Percentiles rank a stretch among this genome's conserved stretches.
Evolutionary conservation across 2,888 invertebrate genomes (phyloP).

Genomic region (Neoitamus cyanurus): DNA sequence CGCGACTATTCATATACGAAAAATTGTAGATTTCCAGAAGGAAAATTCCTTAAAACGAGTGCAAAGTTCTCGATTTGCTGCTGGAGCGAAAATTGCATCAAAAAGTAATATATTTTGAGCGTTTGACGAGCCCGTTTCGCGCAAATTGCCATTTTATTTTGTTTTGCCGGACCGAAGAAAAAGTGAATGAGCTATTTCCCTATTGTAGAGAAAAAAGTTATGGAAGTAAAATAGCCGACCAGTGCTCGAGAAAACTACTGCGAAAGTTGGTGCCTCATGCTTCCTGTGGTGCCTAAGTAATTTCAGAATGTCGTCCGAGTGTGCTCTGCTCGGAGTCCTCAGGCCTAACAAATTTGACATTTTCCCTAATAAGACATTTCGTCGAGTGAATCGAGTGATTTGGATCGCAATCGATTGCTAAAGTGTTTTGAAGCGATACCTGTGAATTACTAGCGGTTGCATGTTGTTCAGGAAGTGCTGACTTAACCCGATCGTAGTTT

Average conservation of each 20-base stretch:
- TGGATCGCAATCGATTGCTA: neutral
- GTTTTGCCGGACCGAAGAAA: conserved; percentile 19
- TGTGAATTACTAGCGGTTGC: neutral
- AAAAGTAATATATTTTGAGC: neutral
- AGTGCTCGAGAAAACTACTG: neutral
- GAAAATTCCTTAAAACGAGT: conserved; percentile 11
- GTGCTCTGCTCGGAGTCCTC: neutral
- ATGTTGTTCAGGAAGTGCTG: neutral
- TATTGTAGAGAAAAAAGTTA: neutral
- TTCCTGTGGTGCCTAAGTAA: neutral
- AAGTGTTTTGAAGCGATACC: neutral
- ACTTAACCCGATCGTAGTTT: neutral
- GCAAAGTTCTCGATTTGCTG: neutral
- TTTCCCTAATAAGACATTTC: conserved; percentile 4
- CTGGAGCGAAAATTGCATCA: neutral
- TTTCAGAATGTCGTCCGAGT: neutral
- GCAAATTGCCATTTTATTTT: neutral
- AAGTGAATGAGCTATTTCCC: conserved; percentile 7
- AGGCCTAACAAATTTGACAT: conserved; percentile 12
- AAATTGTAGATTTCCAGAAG: conserved; percentile 11
- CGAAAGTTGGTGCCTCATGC: neutral
- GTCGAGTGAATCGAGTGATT: neutral
- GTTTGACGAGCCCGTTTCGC: neutral
- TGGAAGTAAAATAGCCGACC: neutral
- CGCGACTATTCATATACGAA: conserved; percentile 45